phyloP scores from a whole-genome alignment of 2,888 invertebrate genomes.

The Noctua janthina region DNA sequence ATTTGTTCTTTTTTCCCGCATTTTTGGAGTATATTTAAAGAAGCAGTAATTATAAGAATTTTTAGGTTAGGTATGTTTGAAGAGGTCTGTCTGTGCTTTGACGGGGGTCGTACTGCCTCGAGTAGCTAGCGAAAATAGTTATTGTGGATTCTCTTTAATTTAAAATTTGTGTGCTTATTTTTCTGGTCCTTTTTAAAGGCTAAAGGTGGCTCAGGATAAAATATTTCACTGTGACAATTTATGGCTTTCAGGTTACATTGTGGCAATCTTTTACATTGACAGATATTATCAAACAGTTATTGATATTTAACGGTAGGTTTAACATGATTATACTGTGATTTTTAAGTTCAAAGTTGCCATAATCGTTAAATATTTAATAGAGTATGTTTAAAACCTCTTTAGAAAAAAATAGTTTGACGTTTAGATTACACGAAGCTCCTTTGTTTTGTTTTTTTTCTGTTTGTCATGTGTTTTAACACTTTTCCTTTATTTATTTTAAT shows the following conservation, averaged over 20 bases:
- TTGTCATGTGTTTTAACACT: no score
- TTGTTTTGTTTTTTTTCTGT: constrained; percentile 2
- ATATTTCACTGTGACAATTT: not conserved
- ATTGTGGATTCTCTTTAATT: constrained; percentile 32
- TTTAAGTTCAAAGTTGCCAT: not conserved
- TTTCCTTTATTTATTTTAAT: not conserved
- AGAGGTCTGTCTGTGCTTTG: constrained; percentile 45
- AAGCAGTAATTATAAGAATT: constrained; percentile 65
- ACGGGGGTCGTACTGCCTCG: constrained; percentile 43
- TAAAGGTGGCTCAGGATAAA: not conserved
- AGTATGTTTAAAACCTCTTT: not conserved
- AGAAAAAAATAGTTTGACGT: not conserved
- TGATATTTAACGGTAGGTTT: not conserved
- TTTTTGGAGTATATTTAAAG: constrained; percentile 68
- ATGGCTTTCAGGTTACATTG: not conserved
- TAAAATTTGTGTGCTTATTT: constrained; percentile 6
- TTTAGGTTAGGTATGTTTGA: constrained; percentile 52
- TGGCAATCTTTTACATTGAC: no score
- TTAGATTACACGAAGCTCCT: not conserved
- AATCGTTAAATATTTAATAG: not conserved
- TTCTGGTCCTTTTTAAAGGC: not conserved
- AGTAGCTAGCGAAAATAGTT: constrained; percentile 34
- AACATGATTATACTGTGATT: not conserved
- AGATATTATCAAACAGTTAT: not conserved
- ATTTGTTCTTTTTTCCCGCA: constrained; percentile 68